Evolutionary conservation across 1,140 invertebrate species (phyloP).

Genomic region (Drosophila erecta): DNA sequence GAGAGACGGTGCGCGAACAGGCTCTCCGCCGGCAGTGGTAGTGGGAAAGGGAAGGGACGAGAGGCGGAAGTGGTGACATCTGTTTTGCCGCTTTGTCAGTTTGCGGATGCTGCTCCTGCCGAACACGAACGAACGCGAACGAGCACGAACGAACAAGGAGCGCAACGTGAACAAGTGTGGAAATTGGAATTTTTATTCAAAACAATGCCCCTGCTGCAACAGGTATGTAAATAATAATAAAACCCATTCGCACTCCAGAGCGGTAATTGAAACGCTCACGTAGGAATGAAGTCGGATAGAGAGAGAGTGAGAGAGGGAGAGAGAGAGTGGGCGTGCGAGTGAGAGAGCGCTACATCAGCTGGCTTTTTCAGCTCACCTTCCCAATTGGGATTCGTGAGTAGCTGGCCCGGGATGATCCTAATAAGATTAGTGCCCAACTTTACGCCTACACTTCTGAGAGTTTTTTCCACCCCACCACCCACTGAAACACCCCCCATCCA

Average conservation of each 20-base stretch:
- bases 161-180: conserved; percentile 75
- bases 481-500: not conserved
- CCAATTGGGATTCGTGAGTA: conserved; percentile 28
- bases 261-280: conserved; percentile 79
- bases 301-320: conserved; percentile 20
- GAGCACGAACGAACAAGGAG: conserved; percentile 27
- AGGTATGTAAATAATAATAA: conserved; percentile 85
- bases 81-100: conserved; percentile 79
- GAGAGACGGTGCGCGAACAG: conserved; percentile 19
- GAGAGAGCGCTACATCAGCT: conserved; percentile 56
- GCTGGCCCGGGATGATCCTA: conserved; percentile 70
- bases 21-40: conserved; percentile 10
- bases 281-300: conserved; percentile 23
- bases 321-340: conserved; percentile 13
- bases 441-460: conserved; percentile 45
- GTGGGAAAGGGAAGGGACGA: conserved; percentile 15
- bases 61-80: conserved; percentile 78
- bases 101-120: conserved; percentile 63
- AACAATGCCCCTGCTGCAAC: conserved; percentile 84
- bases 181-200: conserved; percentile 85
- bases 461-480: conserved; percentile 2
- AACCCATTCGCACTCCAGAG: conserved; percentile 76
- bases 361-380: conserved; percentile 29
- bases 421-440: conserved; percentile 83
- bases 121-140: conserved; percentile 37